phyloP scores from a whole-genome alignment of 1,140 invertebrate genomes.

The Mizuhopecten yessoensis region DNA sequence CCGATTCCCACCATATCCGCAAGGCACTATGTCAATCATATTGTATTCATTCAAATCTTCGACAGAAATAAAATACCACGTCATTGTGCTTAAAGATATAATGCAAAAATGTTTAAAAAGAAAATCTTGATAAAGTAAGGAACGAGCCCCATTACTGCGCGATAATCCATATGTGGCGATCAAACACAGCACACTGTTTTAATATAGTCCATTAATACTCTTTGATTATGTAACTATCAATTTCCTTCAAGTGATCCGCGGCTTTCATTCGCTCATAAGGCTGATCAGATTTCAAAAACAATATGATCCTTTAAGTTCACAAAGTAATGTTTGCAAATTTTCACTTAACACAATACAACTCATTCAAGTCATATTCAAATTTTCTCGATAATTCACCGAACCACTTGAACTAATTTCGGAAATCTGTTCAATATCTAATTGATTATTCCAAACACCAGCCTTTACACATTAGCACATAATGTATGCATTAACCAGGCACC shows the following conservation, averaged over 20 bases:
- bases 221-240: slow-evolving; percentile 36
- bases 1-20: not conserved
- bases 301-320: slow-evolving; percentile 28
- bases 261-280: slow-evolving; percentile 13
- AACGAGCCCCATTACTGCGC: not conserved
- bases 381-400: slow-evolving; percentile 27
- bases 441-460: slow-evolving; percentile 33
- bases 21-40: not conserved
- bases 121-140: slow-evolving; percentile 35
- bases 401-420: slow-evolving; percentile 3
- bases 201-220: slow-evolving; percentile 39
- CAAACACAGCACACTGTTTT: not conserved
- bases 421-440: slow-evolving; percentile 30
- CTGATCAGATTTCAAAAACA: slow-evolving; percentile 28
- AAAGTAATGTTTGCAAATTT: slow-evolving; percentile 36
- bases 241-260: slow-evolving; percentile 11
- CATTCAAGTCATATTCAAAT: slow-evolving; percentile 35
- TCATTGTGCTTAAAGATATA: slow-evolving; percentile 30
- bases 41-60: slow-evolving; percentile 39
- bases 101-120: slow-evolving; percentile 23
- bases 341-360: slow-evolving; percentile 6
- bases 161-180: slow-evolving; percentile 16
- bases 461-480: slow-evolving; percentile 26
- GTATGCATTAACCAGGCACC: not conserved
- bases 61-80: slow-evolving; percentile 28